Base-by-base conservation (phyloP, 1,140 invertebrate species). In the Cydia pomonella region DNA sequence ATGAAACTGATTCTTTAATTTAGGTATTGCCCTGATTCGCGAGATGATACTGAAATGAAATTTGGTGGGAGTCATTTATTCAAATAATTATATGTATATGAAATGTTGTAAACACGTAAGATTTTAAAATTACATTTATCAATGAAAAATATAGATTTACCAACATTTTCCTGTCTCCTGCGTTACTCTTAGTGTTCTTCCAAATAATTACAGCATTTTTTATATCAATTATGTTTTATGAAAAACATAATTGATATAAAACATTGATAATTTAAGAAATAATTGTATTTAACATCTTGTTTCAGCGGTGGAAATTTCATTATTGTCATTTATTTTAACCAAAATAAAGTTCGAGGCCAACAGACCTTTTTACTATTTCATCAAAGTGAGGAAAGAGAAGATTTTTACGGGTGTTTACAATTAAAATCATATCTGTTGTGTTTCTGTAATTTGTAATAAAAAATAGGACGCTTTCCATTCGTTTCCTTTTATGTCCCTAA, bases 331-430 rank as follows among this genome's bases (percentile, higher is more conserved):
- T n/a, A n/a, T 27, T 72, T 18, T 41, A 53, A 10, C 75, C 50
- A 41, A 59, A 29, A 41, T 73, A 29, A 69, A 38, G 12, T 79
- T 84, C 21, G 44, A 72, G 13, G 82, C 77, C 5, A 62, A 86
- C n/a, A 80, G 76, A 38, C 85, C 85, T 7, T 87, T 86, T 63
- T 74, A 84, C 18, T 87, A 81, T 53, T 83, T 76, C 21, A 73
- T 87, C 7, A 75, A 78, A 62, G 64, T 72, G 13, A 77, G 76
- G 7, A 74, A 62, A 21, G 79, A 86, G 64, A 82, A 85, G 38
- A 66, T 87, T 27, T 87, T 69, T 16, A 18, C 64, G 7, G 64
- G 64, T 12, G 16, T 38, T 69, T 69, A 33, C 29, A 38, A 29
- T 29, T 66, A 29, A n/a, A n/a, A 29, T 2, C 7, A 3, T 27